Evolutionary conservation across 2,888 invertebrate genomes (phyloP).

Genomic region (Aquatica leii): DNA sequence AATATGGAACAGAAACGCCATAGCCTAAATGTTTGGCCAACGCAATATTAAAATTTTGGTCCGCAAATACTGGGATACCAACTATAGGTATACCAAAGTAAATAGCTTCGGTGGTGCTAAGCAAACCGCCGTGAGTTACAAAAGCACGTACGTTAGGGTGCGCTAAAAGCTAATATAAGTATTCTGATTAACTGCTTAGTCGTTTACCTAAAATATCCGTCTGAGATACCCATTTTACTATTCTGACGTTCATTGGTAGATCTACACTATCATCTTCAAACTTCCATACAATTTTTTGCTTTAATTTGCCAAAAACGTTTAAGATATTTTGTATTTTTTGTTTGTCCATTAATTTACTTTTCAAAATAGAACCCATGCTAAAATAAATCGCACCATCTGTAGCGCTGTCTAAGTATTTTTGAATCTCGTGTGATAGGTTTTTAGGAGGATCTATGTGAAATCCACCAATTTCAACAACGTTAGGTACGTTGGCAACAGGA

Average conservation of each 20-base stretch:
- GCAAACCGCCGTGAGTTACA: constrained; percentile 66
- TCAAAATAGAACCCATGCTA: constrained; percentile 68
- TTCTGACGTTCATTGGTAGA: constrained; percentile 13
- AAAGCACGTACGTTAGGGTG: constrained; percentile 65
- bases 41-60: constrained; percentile 61
- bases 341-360: constrained; percentile 54
- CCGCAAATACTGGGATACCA: constrained; percentile 62
- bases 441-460: constrained; percentile 56
- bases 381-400: constrained; percentile 65
- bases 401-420: constrained; percentile 62
- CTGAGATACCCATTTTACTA: constrained; percentile 20
- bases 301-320: constrained; percentile 50
- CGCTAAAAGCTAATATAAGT: constrained; percentile 47
- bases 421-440: constrained; percentile 49
- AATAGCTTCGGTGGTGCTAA: constrained; percentile 65
- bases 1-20: constrained; percentile 55
- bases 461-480: constrained; percentile 67
- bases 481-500: constrained; percentile 63
- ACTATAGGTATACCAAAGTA: constrained; percentile 61
- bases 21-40: constrained; percentile 59
- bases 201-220: constrained; percentile 23
- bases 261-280: constrained; percentile 44
- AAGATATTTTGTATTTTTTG: constrained; percentile 46
- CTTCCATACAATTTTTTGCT: constrained; percentile 56
- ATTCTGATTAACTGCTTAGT: background rate